Base-by-base conservation (phyloP, 2,113 vertebrate species). In the Anguilla japonica region DNA sequence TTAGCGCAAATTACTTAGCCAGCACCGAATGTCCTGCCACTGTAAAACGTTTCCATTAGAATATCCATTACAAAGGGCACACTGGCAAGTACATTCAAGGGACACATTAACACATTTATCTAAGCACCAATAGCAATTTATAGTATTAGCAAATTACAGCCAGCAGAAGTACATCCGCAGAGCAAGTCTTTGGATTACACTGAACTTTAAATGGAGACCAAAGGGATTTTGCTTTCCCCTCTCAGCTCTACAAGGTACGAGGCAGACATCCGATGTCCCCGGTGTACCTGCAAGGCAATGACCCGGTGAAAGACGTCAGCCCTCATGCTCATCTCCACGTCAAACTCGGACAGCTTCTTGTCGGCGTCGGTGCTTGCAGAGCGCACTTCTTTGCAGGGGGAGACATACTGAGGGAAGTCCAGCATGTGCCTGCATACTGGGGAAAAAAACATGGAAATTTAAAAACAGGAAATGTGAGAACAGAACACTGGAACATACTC, bases 281-380 rank as follows among this genome's bases (percentile, higher is more conserved):
- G 40, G 26, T 15, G 90, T 95, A 99, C 98, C 96, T 98, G 96
- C 89, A 99, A 92, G 86, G 94, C 95, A 87, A 95, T 92, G 83
- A 99, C 93, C 90, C 95, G 96, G 91, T 94, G 92, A 92, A 98
- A 99, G 63, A 99, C 94, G 18, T 99, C 98, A 88, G 94, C 95
- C 93, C 97, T 96, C 98, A 98, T 99, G 89, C 96, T 97, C 91
- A 98, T 96, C 93, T 99, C 98, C 88, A 99, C 97, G 84, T 99
- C 97, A 71, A 99, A 98, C 89, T 96, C 95, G 3, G 97, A 98
- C 89, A 99, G 96, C 2, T 90, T 96, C 92, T 99, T 98, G 93
- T 99, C 97, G 5, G 98, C 98, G 90, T 98, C 96, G 0, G 98
- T 98, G 93, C 98, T 99, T 26, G 98, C 98, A 5, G 94, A 91